Evolutionary conservation across 2,888 invertebrate genomes (phyloP).

Genomic region (Entomobrya proxima): DNA sequence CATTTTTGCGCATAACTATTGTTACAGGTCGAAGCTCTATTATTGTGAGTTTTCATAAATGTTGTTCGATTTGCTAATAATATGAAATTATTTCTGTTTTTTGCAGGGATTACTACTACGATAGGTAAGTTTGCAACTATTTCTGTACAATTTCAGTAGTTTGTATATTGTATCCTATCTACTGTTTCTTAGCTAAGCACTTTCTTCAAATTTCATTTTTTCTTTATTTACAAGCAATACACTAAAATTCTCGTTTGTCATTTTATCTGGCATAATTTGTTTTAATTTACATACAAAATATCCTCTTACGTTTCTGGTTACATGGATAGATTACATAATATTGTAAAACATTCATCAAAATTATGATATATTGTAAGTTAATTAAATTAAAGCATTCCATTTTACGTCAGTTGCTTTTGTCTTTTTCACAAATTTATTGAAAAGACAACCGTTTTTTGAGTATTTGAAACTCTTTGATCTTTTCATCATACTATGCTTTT

Average conservation of each 20-base stretch:
- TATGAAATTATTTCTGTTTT: constrained; percentile 74
- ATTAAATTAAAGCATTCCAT: too few relatives aligned
- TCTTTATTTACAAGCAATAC: background rate
- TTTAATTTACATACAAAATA: background rate
- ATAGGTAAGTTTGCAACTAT: constrained; percentile 80
- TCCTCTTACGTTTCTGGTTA: background rate
- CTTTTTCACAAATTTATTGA: background rate
- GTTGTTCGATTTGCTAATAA: too few relatives aligned
- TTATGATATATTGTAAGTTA: too few relatives aligned
- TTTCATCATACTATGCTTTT: too few relatives aligned
- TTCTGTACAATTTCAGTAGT: background rate
- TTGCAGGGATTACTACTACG: constrained; percentile 84
- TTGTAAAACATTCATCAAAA: background rate
- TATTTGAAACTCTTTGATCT: too few relatives aligned
- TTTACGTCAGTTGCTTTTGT: too few relatives aligned
- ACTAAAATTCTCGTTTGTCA: constrained; percentile 5
- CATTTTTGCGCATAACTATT: too few relatives aligned
- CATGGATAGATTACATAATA: too few relatives aligned
- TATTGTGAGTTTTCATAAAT: too few relatives aligned
- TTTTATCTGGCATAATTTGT: background rate
- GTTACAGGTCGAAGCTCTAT: too few relatives aligned
- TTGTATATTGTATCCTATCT: too few relatives aligned
- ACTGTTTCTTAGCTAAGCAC: constrained; percentile 37
- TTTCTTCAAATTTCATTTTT: constrained; percentile 45
- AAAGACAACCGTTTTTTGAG: too few relatives aligned